These are phyloP conservation scores for Propithecus deckenii DNA, from an alignment of 2,797 vertebrate genomes.

Conservation along the genomic window DNA sequence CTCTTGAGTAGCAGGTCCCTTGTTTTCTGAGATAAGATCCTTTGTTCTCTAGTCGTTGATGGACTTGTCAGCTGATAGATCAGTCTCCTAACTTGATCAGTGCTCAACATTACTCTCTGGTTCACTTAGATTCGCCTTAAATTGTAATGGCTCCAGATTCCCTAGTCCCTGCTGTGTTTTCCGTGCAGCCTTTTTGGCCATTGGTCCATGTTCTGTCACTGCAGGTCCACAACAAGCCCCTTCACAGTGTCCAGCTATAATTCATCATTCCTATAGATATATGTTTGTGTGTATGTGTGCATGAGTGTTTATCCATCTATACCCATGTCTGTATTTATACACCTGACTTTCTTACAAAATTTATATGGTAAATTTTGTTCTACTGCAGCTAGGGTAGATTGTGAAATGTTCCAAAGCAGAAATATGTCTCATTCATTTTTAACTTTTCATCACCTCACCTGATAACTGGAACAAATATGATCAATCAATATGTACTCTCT, in stretches of 20 bases:
- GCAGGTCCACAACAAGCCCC: background rate
- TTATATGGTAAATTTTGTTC: constrained; percentile 4
- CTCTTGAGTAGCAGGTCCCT: background rate
- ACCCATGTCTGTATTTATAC: background rate
- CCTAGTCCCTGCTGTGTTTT: background rate
- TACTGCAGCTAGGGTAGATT: background rate
- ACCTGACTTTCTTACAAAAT: background rate
- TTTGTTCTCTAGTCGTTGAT: background rate
- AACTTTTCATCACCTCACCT: background rate
- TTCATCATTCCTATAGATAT: background rate
- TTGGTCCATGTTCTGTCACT: background rate
- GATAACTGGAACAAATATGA: background rate
- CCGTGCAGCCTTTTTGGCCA: background rate
- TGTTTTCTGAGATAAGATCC: background rate
- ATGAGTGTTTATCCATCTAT: background rate
- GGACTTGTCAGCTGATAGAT: background rate
- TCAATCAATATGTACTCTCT: background rate
- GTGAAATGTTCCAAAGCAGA: constrained; percentile 10
- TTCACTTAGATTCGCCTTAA: background rate
- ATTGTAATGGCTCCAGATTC: background rate
- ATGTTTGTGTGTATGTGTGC: background rate
- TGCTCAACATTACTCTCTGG: background rate
- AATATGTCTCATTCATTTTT: background rate
- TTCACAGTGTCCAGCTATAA: background rate
- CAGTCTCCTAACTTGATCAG: background rate